Conservation (phyloP, 2,888 invertebrate species). For the Sphinx pinastri region DNA sequence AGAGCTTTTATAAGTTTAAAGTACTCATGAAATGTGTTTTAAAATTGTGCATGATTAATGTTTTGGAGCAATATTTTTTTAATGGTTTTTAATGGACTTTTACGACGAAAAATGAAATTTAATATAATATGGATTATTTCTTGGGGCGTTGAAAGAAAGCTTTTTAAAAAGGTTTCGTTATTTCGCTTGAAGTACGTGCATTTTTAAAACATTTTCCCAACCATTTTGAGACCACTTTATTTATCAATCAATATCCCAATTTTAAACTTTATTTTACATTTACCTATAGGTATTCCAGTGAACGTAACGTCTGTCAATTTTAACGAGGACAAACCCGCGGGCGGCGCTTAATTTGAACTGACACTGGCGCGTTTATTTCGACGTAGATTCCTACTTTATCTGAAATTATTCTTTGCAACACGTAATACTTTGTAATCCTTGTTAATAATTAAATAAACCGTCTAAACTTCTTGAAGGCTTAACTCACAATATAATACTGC, state of each 20-base stretch:
- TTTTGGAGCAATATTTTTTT: too few species aligned
- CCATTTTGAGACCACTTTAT: too few species aligned
- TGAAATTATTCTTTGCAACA: too few species aligned
- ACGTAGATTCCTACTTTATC: too few species aligned
- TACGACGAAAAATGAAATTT: too few species aligned
- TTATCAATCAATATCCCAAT: too few species aligned
- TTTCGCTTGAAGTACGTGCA: too few species aligned
- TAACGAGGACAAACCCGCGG: constrained; percentile 12
- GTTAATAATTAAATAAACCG: neutral
- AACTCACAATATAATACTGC: neutral
- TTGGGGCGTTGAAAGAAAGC: neutral
- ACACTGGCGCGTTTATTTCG: too few species aligned
- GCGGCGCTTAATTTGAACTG: neutral
- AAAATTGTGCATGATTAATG: neutral
- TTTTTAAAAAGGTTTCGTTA: too few species aligned
- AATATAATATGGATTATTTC: too few species aligned
- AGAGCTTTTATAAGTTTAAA: neutral
- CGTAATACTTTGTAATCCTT: neutral
- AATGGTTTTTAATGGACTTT: too few species aligned
- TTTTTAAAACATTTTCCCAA: too few species aligned
- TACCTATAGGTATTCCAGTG: neutral
- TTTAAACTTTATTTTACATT: constrained; percentile 2
- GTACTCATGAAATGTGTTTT: neutral
- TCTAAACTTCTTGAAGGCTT: neutral
- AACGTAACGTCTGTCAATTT: neutral